Conservation (phyloP, 2,888 invertebrate genomes). For the Autographa pulchrina region DNA sequence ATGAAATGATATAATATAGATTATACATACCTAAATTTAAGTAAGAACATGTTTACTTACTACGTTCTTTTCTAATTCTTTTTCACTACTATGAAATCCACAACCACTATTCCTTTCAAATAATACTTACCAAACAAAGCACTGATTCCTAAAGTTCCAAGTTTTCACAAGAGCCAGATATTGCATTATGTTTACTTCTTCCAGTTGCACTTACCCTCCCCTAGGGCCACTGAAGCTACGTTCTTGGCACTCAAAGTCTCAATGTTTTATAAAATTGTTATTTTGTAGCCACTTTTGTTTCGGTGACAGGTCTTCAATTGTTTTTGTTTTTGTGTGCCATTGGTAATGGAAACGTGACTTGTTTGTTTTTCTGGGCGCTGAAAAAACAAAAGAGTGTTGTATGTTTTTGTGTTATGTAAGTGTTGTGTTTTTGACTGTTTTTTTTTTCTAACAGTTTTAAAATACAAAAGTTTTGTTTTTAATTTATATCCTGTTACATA, state of each 20-base stretch:
- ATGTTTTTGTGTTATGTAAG: neutral
- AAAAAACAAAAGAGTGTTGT: neutral
- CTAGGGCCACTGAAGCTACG: neutral
- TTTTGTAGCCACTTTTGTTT: neutral
- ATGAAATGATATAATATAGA: too few relatives aligned
- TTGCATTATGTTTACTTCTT: conserved; percentile 1
- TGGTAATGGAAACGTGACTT: conserved; percentile 1
- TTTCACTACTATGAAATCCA: too few relatives aligned
- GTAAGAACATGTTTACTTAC: too few relatives aligned
- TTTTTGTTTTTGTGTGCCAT: neutral
- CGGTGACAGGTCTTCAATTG: conserved; percentile 3
- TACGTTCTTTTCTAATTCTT: too few relatives aligned
- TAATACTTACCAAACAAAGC: neutral
- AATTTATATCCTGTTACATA: too few relatives aligned
- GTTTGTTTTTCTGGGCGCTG: neutral
- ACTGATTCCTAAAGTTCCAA: neutral
- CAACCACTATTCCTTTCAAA: neutral
- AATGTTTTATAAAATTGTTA: conserved; percentile 6
- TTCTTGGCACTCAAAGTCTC: conserved; percentile 5
- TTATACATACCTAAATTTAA: too few relatives aligned
- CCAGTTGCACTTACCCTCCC: neutral
- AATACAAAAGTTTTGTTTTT: too few relatives aligned
- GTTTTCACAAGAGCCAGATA: neutral
- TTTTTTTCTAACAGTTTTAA: neutral
- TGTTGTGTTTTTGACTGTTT: neutral